Conservation (phyloP, 2,113 vertebrate genomes). For the Globicephala melas region DNA sequence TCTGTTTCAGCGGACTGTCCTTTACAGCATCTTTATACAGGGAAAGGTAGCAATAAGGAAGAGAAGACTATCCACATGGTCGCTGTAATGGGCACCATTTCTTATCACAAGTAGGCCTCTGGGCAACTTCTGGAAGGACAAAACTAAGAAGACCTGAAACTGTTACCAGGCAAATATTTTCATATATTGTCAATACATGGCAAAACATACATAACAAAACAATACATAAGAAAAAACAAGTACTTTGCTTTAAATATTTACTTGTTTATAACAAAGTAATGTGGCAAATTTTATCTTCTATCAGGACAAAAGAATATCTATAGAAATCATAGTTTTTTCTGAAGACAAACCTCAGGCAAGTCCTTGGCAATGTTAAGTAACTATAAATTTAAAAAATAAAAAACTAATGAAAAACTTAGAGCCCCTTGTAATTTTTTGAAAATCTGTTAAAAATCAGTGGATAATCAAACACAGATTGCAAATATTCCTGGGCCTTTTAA, state of each 20-base stretch:
- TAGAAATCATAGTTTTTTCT: neutral
- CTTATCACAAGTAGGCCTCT: neutral
- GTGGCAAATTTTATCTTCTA: neutral
- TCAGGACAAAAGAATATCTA: neutral
- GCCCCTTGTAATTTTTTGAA: neutral
- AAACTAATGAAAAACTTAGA: neutral
- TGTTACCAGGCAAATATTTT: neutral
- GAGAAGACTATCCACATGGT: neutral
- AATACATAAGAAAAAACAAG: neutral
- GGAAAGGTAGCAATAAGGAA: neutral
- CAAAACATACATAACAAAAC: neutral
- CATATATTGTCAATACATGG: neutral
- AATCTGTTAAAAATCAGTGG: conserved; percentile 51
- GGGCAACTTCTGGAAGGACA: neutral
- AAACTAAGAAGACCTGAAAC: neutral
- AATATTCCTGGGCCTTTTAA: conserved; percentile 43
- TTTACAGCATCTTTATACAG: neutral
- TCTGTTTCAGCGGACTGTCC: neutral
- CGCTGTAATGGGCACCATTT: neutral
- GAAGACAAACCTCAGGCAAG: neutral
- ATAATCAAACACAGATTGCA: conserved; percentile 49
- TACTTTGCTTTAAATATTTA: neutral
- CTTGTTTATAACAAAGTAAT: neutral
- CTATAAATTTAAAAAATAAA: neutral
- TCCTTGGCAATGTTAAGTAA: neutral